These are phyloP conservation scores for Drosophila flavopinicola DNA, from an alignment of 2,888 invertebrate genomes.

Conservation along the genomic window DNA sequence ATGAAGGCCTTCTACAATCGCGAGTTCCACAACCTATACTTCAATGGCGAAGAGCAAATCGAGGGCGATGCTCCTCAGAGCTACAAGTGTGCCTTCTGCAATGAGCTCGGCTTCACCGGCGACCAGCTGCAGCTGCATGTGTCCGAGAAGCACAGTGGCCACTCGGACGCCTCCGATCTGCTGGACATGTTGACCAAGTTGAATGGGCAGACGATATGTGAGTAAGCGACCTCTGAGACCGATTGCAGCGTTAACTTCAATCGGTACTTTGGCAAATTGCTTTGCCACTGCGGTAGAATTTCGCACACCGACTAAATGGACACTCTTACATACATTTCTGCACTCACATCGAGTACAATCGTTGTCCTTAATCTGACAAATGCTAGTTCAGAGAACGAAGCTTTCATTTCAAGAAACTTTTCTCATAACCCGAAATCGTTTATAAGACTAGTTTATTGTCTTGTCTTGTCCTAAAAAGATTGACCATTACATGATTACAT, in stretches of 20 bases:
- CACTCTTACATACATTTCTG: too few species aligned
- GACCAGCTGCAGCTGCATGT: conserved; percentile 46
- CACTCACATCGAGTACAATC: too few species aligned
- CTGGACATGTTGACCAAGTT: conserved; percentile 44
- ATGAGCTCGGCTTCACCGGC: conserved; percentile 40
- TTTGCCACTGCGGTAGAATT: neutral
- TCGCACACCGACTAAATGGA: too few species aligned
- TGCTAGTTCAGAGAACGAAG: too few species aligned
- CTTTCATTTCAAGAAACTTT: too few species aligned
- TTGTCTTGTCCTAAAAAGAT: too few species aligned
- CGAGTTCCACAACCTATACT: conserved; percentile 38
- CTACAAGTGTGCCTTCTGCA: conserved; percentile 54
- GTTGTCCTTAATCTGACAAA: too few species aligned
- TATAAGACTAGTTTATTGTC: too few species aligned
- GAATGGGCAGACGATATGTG: conserved; percentile 35
- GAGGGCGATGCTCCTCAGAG: conserved; percentile 58
- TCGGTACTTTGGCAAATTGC: conserved; percentile 70
- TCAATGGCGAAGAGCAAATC: conserved; percentile 46
- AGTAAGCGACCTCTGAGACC: conserved; percentile 34
- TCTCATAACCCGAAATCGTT: too few species aligned
- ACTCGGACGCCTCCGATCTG: conserved; percentile 39
- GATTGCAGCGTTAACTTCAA: too few species aligned
- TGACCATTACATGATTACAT: too few species aligned
- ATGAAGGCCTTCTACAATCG: conserved; percentile 57
- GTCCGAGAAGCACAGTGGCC: conserved; percentile 31